Evolutionary conservation across 2,113 vertebrate genomes (phyloP).

Genomic region (Cyprinus carpio): DNA sequence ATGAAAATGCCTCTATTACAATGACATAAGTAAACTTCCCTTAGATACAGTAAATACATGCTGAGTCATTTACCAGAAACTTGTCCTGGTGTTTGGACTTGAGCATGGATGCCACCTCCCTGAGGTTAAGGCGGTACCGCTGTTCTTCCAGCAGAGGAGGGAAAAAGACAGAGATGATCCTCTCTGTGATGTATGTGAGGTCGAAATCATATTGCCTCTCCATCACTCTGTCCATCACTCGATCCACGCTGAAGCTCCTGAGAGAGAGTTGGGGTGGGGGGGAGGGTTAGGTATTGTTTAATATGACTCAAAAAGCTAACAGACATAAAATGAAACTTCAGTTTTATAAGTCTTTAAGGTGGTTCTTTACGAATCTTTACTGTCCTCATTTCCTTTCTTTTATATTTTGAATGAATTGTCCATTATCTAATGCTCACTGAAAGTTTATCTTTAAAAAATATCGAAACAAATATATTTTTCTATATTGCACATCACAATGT

Average conservation of each 20-base stretch:
- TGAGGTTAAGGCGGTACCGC: slow-evolving; percentile 84
- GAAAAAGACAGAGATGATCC: slow-evolving; percentile 91
- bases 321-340: not conserved
- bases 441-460: not conserved
- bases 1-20: not conserved
- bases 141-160: slow-evolving; percentile 86
- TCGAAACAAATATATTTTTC: no score
- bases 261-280: no score
- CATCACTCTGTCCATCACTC: slow-evolving; percentile 89
- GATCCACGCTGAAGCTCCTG: slow-evolving; percentile 89
- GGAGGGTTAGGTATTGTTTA: not conserved
- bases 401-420: not conserved
- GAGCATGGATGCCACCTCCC: slow-evolving; percentile 88
- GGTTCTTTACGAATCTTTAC: not conserved
- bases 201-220: slow-evolving; percentile 89
- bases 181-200: slow-evolving; percentile 91
- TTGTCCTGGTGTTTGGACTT: slow-evolving; percentile 91
- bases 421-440: not conserved
- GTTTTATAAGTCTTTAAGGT: not conserved
- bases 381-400: not conserved
- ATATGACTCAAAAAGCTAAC: not conserved
- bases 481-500: no score
- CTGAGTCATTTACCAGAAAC: slow-evolving; percentile 81
- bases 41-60: not conserved
- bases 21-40: not conserved